These are phyloP conservation scores for Catharus bicknelli DNA, from an alignment of 2,113 vertebrate species.

Conservation along the genomic window DNA sequence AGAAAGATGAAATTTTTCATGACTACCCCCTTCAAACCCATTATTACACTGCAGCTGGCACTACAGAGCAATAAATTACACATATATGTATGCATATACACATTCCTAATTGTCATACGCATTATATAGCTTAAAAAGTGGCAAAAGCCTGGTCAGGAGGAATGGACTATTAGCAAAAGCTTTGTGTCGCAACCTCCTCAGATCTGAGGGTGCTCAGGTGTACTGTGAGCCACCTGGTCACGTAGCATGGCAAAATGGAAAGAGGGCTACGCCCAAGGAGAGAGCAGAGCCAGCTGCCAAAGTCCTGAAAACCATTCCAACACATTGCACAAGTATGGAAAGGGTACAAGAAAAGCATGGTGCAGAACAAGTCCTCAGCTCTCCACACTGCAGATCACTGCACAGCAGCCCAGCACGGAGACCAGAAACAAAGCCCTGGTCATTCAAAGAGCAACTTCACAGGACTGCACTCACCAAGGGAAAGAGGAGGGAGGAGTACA, in stretches of 20 bases:
- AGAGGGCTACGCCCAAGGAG: constrained; percentile 24
- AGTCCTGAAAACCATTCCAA: constrained; percentile 34
- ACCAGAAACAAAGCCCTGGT: neutral
- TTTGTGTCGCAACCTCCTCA: neutral
- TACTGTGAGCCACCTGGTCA: constrained; percentile 29
- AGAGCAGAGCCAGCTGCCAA: constrained; percentile 9
- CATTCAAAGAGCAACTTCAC: neutral
- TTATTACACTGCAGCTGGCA: constrained; percentile 20
- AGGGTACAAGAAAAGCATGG: constrained; percentile 14
- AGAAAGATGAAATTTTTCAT: constrained; percentile 21
- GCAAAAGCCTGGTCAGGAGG: constrained; percentile 35
- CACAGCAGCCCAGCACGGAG: neutral
- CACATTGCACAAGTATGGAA: constrained; percentile 33
- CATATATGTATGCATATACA: neutral
- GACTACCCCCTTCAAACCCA: constrained; percentile 6
- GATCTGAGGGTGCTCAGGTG: constrained; percentile 26
- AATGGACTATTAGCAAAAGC: constrained; percentile 20
- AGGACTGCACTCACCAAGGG: neutral
- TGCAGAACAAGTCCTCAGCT: neutral
- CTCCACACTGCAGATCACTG: neutral
- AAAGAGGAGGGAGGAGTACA: neutral
- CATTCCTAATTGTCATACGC: neutral
- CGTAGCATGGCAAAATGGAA: constrained; percentile 33
- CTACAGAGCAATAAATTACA: constrained; percentile 20
- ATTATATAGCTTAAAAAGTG: neutral